Evolutionary conservation across 2,888 invertebrate species (phyloP).

Genomic region (Schizotus pectinicornis): DNA sequence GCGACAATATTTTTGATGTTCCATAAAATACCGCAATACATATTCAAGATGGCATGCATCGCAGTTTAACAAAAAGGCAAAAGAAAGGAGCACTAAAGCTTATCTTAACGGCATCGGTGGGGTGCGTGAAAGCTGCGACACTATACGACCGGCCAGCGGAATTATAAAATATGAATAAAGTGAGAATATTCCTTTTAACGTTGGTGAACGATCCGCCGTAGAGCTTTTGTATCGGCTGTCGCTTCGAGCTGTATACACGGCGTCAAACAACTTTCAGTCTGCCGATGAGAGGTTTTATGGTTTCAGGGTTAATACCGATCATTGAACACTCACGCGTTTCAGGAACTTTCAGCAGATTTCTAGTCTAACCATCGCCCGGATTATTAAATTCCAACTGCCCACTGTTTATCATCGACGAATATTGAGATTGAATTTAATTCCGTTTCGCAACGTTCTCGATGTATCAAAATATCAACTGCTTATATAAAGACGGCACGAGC

Average conservation of each 20-base stretch:
- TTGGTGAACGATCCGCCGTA: conserved; percentile 16
- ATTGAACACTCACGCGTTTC: not conserved
- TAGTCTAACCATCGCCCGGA: too few species aligned
- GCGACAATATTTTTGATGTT: conserved; percentile 28
- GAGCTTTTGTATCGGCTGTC: conserved; percentile 25
- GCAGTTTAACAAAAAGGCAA: conserved; percentile 35
- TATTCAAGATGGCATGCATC: conserved; percentile 40
- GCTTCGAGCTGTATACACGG: conserved; percentile 8
- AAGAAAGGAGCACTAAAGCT: conserved; percentile 40
- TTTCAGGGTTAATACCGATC: conserved; percentile 22
- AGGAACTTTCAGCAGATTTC: too few species aligned
- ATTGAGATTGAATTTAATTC: too few species aligned
- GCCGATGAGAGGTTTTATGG: conserved; percentile 22
- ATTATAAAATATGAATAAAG: conserved; percentile 38
- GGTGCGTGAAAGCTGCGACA: conserved; percentile 33
- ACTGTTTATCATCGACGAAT: too few species aligned
- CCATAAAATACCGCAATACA: conserved; percentile 34
- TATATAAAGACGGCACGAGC: too few species aligned
- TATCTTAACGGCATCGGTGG: conserved; percentile 43
- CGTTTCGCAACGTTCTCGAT: too few species aligned
- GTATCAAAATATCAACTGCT: too few species aligned
- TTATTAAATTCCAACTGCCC: too few species aligned
- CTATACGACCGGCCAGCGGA: conserved; percentile 30
- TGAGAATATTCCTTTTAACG: conserved; percentile 27
- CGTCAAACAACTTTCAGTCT: conserved; percentile 22